These are phyloP conservation scores for Dicycla oo DNA, from an alignment of 2,888 invertebrate species.

Conservation along the genomic window DNA sequence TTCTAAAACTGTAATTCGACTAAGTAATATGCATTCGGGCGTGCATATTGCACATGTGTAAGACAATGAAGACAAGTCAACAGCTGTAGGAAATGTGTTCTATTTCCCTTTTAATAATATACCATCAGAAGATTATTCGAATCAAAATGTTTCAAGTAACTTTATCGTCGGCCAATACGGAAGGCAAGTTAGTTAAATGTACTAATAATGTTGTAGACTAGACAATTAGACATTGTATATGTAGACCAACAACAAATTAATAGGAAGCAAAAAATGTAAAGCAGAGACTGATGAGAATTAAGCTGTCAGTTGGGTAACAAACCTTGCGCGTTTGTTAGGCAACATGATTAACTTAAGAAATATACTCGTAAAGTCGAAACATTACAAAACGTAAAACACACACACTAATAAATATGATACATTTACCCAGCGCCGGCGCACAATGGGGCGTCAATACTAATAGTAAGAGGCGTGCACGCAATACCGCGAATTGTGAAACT, in stretches of 20 bases:
- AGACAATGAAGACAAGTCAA: background rate
- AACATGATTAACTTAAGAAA: slow-evolving; percentile 65
- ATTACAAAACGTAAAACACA: slow-evolving; percentile 65
- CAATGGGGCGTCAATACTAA: slow-evolving; percentile 67
- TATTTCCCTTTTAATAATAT: slow-evolving; percentile 1
- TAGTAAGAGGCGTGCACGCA: slow-evolving; percentile 58
- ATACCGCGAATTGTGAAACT: slow-evolving; percentile 62
- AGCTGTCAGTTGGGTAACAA: slow-evolving; percentile 58
- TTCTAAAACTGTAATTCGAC: slow-evolving; percentile 10
- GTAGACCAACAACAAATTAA: slow-evolving; percentile 20
- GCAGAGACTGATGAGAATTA: slow-evolving; percentile 52
- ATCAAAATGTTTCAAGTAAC: background rate
- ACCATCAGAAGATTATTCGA: slow-evolving; percentile 1
- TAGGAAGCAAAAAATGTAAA: slow-evolving; percentile 57
- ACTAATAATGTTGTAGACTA: background rate
- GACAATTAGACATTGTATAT: slow-evolving; percentile 21
- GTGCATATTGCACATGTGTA: slow-evolving; percentile 39
- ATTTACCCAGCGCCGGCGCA: slow-evolving; percentile 56
- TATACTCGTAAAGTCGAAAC: slow-evolving; percentile 48
- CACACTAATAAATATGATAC: slow-evolving; percentile 63
- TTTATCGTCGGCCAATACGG: background rate
- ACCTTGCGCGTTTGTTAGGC: slow-evolving; percentile 54
- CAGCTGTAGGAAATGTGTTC: slow-evolving; percentile 32
- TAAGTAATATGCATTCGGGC: slow-evolving; percentile 9
- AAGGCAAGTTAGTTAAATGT: background rate